These are phyloP conservation scores for Pogonognathellus flavescens DNA, from an alignment of 1,140 invertebrate genomes.

Conservation along the genomic window DNA sequence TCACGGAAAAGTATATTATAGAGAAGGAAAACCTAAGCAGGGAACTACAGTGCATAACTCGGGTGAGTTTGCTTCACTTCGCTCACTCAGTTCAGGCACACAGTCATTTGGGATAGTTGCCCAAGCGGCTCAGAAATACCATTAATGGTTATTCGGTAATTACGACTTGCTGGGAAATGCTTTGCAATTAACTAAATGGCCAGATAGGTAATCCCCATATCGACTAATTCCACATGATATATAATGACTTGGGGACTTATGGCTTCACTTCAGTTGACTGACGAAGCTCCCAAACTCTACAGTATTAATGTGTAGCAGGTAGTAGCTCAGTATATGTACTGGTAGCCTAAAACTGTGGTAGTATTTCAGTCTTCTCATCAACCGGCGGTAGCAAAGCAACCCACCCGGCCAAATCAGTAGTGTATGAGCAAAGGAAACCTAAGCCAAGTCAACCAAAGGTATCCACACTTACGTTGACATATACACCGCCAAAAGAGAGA, in stretches of 20 bases:
- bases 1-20: not conserved
- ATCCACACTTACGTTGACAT: conserved; percentile 2
- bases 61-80: not conserved
- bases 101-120: conserved; percentile 62
- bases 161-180: conserved; percentile 63
- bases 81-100: not conserved
- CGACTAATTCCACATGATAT: conserved; percentile 67
- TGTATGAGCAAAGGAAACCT: no score
- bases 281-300: conserved; percentile 42
- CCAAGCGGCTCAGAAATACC: conserved; percentile 61
- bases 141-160: conserved; percentile 65
- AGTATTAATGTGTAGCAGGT: conserved; percentile 24
- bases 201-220: conserved; percentile 65
- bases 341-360: not conserved
- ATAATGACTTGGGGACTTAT: conserved; percentile 63
- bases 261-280: conserved; percentile 44
- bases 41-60: conserved; percentile 16
- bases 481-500: not conserved
- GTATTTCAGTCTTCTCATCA: conserved; percentile 1
- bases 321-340: not conserved
- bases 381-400: not conserved
- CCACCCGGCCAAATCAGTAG: not conserved
- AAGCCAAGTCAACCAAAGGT: not conserved
- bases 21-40: not conserved
- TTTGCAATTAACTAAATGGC: conserved; percentile 67